Conservation (phyloP, 2,113 vertebrate species). For the Antigone vipio region DNA sequence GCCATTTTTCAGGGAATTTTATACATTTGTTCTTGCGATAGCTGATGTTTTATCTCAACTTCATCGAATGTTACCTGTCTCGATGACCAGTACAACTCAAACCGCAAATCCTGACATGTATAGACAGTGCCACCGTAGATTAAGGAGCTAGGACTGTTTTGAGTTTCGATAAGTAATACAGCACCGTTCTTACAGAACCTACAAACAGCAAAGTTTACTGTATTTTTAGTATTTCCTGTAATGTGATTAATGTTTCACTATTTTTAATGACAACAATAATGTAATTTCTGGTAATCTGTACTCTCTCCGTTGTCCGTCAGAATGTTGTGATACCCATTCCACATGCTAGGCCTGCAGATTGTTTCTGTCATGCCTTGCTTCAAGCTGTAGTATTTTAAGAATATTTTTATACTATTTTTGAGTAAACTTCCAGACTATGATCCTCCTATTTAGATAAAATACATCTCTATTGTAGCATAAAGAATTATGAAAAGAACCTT, state of each 20-base stretch:
- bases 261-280: slow-evolving; percentile 19
- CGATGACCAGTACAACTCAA: background rate
- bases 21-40: background rate
- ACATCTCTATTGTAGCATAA: background rate
- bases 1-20: slow-evolving; percentile 13
- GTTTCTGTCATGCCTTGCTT: slow-evolving; percentile 1
- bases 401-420: slow-evolving; percentile 35
- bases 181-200: background rate
- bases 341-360: slow-evolving; percentile 13
- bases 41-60: background rate
- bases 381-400: slow-evolving; percentile 19
- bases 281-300: slow-evolving; percentile 40
- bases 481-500: background rate
- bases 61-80: background rate
- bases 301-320: background rate
- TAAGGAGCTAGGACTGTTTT: background rate
- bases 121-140: background rate
- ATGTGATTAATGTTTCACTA: slow-evolving; percentile 11
- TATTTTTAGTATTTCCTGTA: slow-evolving; percentile 34
- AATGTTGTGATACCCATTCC: background rate
- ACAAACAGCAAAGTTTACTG: background rate
- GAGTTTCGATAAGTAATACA: background rate
- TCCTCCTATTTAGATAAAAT: background rate
- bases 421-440: background rate
- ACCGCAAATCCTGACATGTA: background rate